phyloP scores from a whole-genome alignment of 2,113 vertebrate genomes.

The Toxotes jaculatrix region DNA sequence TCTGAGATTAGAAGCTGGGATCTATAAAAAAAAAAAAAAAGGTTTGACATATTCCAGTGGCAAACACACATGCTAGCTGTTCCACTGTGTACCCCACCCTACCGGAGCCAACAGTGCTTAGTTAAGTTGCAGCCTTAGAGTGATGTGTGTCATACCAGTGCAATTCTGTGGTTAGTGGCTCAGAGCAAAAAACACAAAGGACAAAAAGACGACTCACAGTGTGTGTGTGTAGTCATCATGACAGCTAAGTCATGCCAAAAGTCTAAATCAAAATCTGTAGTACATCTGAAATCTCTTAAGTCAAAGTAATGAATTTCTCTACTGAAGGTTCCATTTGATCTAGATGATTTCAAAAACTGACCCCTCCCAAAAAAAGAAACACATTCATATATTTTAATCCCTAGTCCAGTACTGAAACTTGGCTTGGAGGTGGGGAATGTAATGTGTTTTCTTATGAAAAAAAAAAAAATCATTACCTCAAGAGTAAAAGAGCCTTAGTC shows the following conservation, averaged over 20 bases:
- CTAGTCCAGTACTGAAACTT: neutral
- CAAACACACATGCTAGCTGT: constrained; percentile 70
- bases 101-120: constrained; percentile 22
- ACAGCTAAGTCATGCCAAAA: constrained; percentile 35
- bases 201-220: constrained; percentile 50
- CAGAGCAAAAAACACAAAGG: constrained; percentile 65
- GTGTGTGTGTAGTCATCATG: constrained; percentile 53
- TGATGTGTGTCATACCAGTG: constrained; percentile 63
- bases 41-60: constrained; percentile 54
- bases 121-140: constrained; percentile 50
- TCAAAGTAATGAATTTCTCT: constrained; percentile 36
- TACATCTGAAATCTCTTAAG: constrained; percentile 20
- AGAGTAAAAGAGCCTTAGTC: constrained; percentile 37
- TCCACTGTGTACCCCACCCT: constrained; percentile 48
- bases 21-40: constrained; percentile 39
- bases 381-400: neutral
- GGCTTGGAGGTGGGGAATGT: neutral
- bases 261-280: constrained; percentile 36
- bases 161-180: constrained; percentile 70
- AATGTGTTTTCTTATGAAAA: constrained; percentile 39
- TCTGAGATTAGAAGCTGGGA: constrained; percentile 47
- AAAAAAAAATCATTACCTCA: constrained; percentile 34
- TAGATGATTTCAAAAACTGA: constrained; percentile 41
- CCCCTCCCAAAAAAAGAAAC: neutral
- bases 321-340: constrained; percentile 34